These are phyloP conservation scores for Acanthurus lineatus DNA, from an alignment of 2,797 vertebrate genomes.

Conservation along the genomic window DNA sequence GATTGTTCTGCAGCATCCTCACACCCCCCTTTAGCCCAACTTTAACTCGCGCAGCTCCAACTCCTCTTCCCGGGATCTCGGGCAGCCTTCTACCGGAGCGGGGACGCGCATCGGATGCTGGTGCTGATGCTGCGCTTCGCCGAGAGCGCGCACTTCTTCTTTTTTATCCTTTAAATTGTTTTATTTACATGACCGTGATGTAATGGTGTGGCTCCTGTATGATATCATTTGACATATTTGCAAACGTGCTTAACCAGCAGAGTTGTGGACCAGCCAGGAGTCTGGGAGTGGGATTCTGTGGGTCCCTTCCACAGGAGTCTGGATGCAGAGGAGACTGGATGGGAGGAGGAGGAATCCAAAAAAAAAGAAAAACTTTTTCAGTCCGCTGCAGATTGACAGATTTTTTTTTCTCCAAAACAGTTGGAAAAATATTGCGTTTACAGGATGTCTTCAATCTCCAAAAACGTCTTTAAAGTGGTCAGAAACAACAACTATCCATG, in stretches of 20 bases:
- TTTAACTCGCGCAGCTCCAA: conserved; percentile 85
- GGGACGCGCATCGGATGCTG: conserved; percentile 81
- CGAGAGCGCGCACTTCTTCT: conserved; percentile 82
- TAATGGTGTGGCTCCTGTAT: background rate
- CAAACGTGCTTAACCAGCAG: conserved; percentile 1
- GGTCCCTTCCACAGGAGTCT: conserved; percentile 6
- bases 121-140: conserved; percentile 82
- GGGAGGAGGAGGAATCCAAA: background rate
- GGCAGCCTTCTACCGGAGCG: conserved; percentile 79
- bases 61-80: conserved; percentile 84
- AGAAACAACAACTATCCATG: conserved; percentile 10
- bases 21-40: conserved; percentile 77
- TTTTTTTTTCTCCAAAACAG: background rate
- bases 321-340: conserved; percentile 44
- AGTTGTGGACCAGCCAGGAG: conserved; percentile 16
- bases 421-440: too few species aligned
- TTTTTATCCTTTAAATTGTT: conserved; percentile 61
- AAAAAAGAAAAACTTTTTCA: conserved; percentile 53
- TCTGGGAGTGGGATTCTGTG: background rate
- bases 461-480: background rate
- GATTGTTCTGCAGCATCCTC: conserved; percentile 79
- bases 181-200: conserved; percentile 53
- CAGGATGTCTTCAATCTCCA: background rate
- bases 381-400: conserved; percentile 15
- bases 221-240: conserved; percentile 4